Evolutionary conservation across 2,113 vertebrate species (phyloP).

Genomic region (Burhinus bistriatus): DNA sequence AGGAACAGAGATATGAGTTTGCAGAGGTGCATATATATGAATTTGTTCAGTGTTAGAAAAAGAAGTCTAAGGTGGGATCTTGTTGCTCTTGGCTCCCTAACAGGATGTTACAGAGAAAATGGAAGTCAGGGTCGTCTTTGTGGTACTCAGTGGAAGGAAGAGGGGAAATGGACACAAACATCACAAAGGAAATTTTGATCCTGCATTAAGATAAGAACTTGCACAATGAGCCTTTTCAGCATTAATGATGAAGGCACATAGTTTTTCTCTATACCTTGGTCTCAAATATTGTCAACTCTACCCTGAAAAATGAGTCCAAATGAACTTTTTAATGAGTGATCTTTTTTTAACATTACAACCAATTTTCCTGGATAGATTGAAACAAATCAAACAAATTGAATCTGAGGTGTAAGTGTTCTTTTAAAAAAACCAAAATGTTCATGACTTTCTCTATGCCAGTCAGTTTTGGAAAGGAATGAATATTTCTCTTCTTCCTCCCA

Average conservation of each 20-base stretch:
- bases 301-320: neutral
- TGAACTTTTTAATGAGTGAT: neutral
- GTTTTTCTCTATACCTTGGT: neutral
- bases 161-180: neutral
- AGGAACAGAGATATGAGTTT: neutral
- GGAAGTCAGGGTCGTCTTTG: neutral
- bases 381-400: neutral
- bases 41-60: neutral
- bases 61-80: neutral
- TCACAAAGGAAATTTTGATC: neutral
- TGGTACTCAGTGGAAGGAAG: neutral
- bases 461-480: neutral
- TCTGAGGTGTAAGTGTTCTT: neutral
- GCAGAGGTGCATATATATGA: neutral
- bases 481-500: neutral
- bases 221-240: neutral
- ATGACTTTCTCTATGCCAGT: neutral
- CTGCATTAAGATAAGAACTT: neutral
- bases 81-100: neutral
- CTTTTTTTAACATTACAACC: neutral
- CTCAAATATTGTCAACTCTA: neutral
- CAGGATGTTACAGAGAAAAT: neutral
- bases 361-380: neutral
- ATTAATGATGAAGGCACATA: neutral
- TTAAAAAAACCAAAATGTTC: neutral